Evolutionary conservation across 2,797 vertebrate species (phyloP).

Genomic region (Hirundo rustica): DNA sequence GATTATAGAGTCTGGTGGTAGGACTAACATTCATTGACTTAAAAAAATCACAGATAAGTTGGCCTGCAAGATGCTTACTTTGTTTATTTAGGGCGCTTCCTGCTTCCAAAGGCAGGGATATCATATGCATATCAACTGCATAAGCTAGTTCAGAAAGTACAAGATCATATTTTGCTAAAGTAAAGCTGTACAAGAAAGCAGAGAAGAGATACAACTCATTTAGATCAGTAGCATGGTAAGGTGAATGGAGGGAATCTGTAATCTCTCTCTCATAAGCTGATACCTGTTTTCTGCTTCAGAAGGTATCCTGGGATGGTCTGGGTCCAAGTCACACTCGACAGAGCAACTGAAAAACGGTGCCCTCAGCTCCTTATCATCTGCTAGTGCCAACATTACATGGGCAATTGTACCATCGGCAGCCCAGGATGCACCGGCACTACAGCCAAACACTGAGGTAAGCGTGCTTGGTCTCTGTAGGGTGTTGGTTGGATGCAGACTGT

Average conservation of each 20-base stretch:
- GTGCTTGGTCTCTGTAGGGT: rapidly evolving
- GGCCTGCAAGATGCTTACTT: neutral
- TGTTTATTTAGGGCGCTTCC: neutral
- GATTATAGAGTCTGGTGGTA: neutral
- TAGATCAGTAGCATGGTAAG: neutral
- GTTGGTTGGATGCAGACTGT: neutral
- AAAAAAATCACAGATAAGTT: neutral
- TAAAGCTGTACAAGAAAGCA: neutral
- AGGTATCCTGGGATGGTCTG: conserved; percentile 88
- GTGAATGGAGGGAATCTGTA: neutral
- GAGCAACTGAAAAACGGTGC: conserved; percentile 88
- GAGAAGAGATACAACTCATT: neutral
- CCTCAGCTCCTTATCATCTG: conserved; percentile 80
- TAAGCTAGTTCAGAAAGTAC: neutral
- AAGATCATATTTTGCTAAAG: neutral
- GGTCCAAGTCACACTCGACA: conserved; percentile 88
- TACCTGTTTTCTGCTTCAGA: conserved; percentile 81
- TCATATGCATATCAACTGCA: neutral
- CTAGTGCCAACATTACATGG: conserved; percentile 78
- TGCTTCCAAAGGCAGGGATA: neutral
- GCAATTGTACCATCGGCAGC: conserved; percentile 81
- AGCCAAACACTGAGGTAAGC: conserved; percentile 85
- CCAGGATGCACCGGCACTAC: conserved; percentile 77
- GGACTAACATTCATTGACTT: neutral
- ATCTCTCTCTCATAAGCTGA: conserved; percentile 5